Base-by-base conservation (phyloP, 2,888 invertebrate species). In the Plutella xylostella region DNA sequence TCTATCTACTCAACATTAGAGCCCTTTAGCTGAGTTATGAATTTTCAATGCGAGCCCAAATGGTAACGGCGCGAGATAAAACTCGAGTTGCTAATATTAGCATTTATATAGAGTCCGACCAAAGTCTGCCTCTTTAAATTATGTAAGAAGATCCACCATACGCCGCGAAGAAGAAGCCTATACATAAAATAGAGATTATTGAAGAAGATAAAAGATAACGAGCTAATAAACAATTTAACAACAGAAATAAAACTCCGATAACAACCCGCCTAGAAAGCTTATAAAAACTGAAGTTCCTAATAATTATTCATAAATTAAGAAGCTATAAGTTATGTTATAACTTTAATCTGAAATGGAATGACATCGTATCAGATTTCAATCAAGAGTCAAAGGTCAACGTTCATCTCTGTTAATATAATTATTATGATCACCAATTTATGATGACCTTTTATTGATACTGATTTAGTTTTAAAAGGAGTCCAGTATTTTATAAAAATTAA, bases 41-140 rank as follows among this genome's bases (percentile, higher is more conserved):
- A 68, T 68, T 68, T 64, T 63, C 64, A 65, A 66, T 66, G 63
- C 58, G 55, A 55, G 47, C 40, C 56, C 51, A 56, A 58, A 63
- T 58, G 61, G 56, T 57, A 58, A 60, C 49, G 51, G 49, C 47
- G 15, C 12, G 28, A 56, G 59, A 59, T 61, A 58, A 51, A 56
- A 51, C 55, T 56, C 47, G 54, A 47, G 44, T 46, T 46, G 45
- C 46, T 45, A 45, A 45, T 52, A 57, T 60, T 62, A 58, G 57
- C 57, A 59, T 64, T 61, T 61, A 60, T 57, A 60, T 55, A 45
- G 43, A 44, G 18, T 42, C 33, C 19, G 17, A 33, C 37, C 15
- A 45, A 45, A 43, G 40, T 42, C 20, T 25, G 40, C 34, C 21
- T 42, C 15, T 34, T 15, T 9, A 42, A 33, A 42, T 33, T 33